A percentile compares a stretch with the other conserved stretches of the same genome.
These are phyloP conservation scores for Rhodeus uyekii DNA, from an alignment of 2,797 vertebrate genomes.

Conservation along the genomic window DNA sequence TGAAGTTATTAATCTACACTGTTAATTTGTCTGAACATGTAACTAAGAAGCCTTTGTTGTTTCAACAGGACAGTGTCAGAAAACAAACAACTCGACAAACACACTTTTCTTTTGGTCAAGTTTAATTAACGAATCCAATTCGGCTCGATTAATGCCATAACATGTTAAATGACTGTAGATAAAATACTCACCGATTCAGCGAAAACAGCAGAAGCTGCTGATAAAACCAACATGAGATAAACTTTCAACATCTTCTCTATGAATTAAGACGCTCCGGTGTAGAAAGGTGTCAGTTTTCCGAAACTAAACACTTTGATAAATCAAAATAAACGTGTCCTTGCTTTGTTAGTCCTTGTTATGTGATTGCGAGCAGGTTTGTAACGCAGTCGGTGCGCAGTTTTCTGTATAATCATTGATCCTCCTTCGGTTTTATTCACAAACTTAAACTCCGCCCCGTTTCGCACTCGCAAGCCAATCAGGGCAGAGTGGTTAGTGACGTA, in stretches of 20 bases:
- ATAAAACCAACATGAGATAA: constrained; percentile 68
- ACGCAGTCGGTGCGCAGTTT: not conserved
- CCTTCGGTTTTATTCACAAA: constrained; percentile 44
- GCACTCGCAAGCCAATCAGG: not conserved
- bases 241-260: constrained; percentile 67
- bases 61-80: constrained; percentile 10
- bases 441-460: not conserved
- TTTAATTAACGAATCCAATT: not conserved
- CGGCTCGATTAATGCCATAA: not conserved
- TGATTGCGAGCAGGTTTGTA: not conserved
- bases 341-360: not conserved
- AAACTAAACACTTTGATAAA: not conserved
- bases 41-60: not conserved
- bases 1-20: too few species aligned
- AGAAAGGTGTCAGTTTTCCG: not conserved
- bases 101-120: not conserved
- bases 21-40: not conserved
- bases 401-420: not conserved
- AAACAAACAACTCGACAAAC: not conserved
- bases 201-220: constrained; percentile 69
- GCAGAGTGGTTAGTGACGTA: not conserved
- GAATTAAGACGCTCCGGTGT: not conserved
- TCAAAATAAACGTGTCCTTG: not conserved
- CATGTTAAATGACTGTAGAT: not conserved
- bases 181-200: constrained; percentile 78